Evolutionary conservation across 2,797 vertebrate genomes (phyloP), one percentile per base, ranked within the genome.

Genomic region (Acipenser ruthenus): DNA sequence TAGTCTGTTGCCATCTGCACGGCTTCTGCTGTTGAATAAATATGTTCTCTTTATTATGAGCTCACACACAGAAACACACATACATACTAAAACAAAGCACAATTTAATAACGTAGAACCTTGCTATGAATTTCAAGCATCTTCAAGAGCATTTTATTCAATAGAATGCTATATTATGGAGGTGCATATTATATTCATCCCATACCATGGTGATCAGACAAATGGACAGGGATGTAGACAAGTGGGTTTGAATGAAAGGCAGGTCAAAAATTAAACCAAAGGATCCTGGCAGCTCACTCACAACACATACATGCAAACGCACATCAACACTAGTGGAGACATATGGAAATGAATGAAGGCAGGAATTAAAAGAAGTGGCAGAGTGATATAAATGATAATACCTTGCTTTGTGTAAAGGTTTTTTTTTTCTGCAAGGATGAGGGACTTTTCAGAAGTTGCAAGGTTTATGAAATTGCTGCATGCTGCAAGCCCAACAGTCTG

Each of bases 41-140:
- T 75, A 64, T 69, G 71, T 81, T 72, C 71, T 69, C 75, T 74
- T 67, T 71, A 74, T 76, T 76, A 74, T 79, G 69, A 77, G 72
- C 76, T 73, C 60, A 71, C 10, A 11, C 55, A n/a, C 55, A 11
- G 11, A 11, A 11, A 58, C 55, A n/a, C 55, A 58, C 55, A 6
- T 7, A 58, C 55, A n/a, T 13, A 13, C 12, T 13, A 76, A 74
- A 79, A 76, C 68, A 79, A 70, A 78, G 79, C 83, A 77, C 67
- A 0, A 76, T 76, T 83, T 78, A 71, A 80, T 84, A 80, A 83
- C 68, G 65, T 37, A 37, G 37, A 37, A 37, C 37, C 37, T 37
- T 37, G 37, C 37, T 37, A 37, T 37, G 37, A 37, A 37, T 37
- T 37, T 37, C 37, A 37, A 37, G 37, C 37, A 37, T 37, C 5